phyloP scores from a whole-genome alignment of 2,888 invertebrate species.

The Epicampocera succincta region DNA sequence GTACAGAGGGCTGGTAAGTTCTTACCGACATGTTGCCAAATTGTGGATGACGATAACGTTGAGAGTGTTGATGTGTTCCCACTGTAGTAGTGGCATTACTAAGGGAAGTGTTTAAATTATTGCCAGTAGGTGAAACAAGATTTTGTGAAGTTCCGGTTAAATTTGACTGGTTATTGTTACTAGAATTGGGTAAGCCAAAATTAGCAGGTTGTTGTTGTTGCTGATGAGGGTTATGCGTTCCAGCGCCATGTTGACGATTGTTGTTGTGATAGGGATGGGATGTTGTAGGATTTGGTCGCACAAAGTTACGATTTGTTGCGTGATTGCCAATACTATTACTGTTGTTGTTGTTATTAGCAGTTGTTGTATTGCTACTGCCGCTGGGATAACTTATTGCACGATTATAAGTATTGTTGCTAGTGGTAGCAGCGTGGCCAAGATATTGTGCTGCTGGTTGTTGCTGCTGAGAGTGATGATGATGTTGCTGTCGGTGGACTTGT shows the following conservation, averaged over 20 bases:
- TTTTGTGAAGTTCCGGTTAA: conserved; percentile 51
- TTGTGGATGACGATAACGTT: conserved; percentile 80
- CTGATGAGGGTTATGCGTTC: conserved; percentile 34
- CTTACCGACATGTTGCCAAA: conserved; percentile 80
- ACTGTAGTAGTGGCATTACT: conserved; percentile 59
- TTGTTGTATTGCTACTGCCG: conserved; percentile 71
- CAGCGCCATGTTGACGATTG: conserved; percentile 51
- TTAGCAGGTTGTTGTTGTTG: conserved; percentile 41
- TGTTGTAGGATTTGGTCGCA: conserved; percentile 52
- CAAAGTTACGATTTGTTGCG: conserved; percentile 69
- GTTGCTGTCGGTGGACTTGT: conserved; percentile 82
- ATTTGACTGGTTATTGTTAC: conserved; percentile 59
- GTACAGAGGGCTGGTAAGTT: conserved; percentile 73
- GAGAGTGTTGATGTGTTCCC: conserved; percentile 67
- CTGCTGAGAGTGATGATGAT: conserved; percentile 71
- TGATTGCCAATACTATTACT: conserved; percentile 60
- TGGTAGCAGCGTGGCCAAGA: conserved; percentile 58
- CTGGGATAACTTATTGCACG: conserved; percentile 63
- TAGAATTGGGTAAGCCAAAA: conserved; percentile 46
- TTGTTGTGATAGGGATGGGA: conserved; percentile 65
- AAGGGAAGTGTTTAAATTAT: conserved; percentile 46
- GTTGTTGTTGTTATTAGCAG: conserved; percentile 72
- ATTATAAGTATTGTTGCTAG: conserved; percentile 42
- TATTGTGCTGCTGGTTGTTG: conserved; percentile 68
- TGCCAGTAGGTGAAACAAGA: conserved; percentile 64